Percentiles rank a stretch among this genome's conserved stretches.
Evolutionary conservation across 2,888 invertebrate genomes (phyloP).

Genomic region (Amphipoea lucens): DNA sequence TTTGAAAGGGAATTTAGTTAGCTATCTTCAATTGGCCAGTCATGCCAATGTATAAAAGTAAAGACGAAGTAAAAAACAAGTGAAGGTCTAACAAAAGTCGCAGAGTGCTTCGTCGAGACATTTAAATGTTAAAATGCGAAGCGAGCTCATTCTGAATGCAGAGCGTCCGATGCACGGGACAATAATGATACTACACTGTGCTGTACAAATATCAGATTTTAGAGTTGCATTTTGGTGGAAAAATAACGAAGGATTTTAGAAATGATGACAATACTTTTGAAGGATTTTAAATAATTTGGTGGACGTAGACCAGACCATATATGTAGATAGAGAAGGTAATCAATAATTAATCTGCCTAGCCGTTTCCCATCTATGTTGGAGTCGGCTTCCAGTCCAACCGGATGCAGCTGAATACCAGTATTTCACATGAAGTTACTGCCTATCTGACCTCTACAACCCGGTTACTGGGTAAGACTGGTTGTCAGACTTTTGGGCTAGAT

Average conservation of each 20-base stretch:
- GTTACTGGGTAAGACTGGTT: not conserved
- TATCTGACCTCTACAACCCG: not conserved
- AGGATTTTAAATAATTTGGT: not conserved
- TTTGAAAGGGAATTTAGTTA: not conserved
- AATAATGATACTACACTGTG: constrained; percentile 4
- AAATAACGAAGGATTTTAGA: not conserved
- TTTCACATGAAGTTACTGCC: not conserved
- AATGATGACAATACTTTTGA: not conserved
- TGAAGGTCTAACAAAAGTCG: constrained; percentile 18
- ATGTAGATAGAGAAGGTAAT: not conserved
- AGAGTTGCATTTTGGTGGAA: constrained; percentile 2
- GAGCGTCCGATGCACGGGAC: constrained; percentile 1
- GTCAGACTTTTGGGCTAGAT: not conserved
- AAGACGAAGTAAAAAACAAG: not conserved
- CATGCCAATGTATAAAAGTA: not conserved
- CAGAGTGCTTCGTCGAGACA: constrained; percentile 15
- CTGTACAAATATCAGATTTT: constrained; percentile 16
- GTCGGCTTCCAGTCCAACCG: not conserved
- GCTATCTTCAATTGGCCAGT: not conserved
- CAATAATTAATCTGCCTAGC: too few species aligned
- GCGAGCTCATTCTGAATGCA: constrained; percentile 28
- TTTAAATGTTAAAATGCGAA: constrained; percentile 47
- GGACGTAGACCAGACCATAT: not conserved
- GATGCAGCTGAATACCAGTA: too few species aligned
- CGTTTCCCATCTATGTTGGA: not conserved